Evolutionary conservation across 2,888 invertebrate species (phyloP).

Genomic region (Atherix ibis): DNA sequence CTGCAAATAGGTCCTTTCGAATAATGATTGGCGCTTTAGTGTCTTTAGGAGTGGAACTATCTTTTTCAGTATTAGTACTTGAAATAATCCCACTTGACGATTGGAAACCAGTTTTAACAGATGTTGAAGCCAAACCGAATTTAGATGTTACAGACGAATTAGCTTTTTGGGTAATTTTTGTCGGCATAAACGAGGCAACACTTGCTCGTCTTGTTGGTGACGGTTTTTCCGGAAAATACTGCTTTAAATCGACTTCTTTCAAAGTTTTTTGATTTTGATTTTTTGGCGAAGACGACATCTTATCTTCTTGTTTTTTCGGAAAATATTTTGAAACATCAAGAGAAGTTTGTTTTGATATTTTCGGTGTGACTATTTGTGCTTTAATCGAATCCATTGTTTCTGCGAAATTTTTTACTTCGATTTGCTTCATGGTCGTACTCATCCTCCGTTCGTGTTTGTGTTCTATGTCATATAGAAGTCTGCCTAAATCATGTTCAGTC

Average conservation of each 20-base stretch:
- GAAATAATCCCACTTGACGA: neutral
- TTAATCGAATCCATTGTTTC: slow-evolving; percentile 30
- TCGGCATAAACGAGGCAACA: neutral
- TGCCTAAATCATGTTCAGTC: slow-evolving; percentile 19
- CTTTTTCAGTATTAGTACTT: slow-evolving; percentile 2
- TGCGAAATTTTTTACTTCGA: slow-evolving; percentile 27
- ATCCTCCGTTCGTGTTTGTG: slow-evolving; percentile 16
- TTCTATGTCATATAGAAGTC: slow-evolving; percentile 20
- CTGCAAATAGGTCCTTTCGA: neutral
- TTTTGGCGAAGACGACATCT: slow-evolving; percentile 17
- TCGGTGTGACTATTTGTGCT: slow-evolving; percentile 25
- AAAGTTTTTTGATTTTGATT: slow-evolving; percentile 31
- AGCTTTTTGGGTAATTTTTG: too few species aligned
- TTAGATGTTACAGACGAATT: too few species aligned
- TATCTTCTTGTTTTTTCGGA: slow-evolving; percentile 27
- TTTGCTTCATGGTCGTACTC: slow-evolving; percentile 25
- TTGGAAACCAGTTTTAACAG: neutral
- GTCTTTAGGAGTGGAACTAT: neutral
- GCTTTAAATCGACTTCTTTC: slow-evolving; percentile 29
- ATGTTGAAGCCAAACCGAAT: neutral
- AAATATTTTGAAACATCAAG: slow-evolving; percentile 31
- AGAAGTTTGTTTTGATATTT: slow-evolving; percentile 22
- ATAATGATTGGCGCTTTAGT: neutral
- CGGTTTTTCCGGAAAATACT: slow-evolving; percentile 30
- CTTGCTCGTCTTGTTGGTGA: slow-evolving; percentile 21